Evolutionary conservation across 2,113 vertebrate species (phyloP).

Genomic region (Dicaeum eximium): DNA sequence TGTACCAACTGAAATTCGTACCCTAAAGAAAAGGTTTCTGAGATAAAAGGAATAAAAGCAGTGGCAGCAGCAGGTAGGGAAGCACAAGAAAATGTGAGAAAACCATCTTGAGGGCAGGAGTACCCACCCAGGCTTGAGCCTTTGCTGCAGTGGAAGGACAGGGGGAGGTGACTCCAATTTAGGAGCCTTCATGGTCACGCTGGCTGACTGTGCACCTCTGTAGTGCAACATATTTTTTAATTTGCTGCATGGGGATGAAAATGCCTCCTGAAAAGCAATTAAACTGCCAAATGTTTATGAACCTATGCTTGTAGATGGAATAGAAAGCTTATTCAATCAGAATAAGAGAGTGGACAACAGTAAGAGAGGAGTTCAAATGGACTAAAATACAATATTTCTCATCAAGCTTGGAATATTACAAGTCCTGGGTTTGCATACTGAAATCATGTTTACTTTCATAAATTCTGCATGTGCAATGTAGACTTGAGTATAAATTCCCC

Average conservation of each 20-base stretch:
- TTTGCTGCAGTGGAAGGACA: neutral
- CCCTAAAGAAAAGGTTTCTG: neutral
- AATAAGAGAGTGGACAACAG: neutral
- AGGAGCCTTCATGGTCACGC: neutral
- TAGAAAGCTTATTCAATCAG: neutral
- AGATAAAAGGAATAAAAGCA: neutral
- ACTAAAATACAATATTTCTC: neutral
- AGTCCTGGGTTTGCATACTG: neutral
- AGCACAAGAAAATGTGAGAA: neutral
- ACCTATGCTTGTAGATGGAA: neutral
- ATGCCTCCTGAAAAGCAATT: slow-evolving; percentile 3
- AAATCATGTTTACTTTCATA: neutral
- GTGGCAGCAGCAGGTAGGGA: neutral
- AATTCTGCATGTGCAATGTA: neutral
- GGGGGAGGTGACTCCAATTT: neutral
- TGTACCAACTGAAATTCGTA: neutral
- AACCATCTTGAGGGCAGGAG: neutral
- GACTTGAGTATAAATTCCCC: neutral
- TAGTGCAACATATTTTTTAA: neutral
- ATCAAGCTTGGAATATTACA: neutral
- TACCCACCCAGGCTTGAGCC: neutral
- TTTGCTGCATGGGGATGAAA: neutral
- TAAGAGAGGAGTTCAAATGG: neutral
- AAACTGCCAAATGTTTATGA: neutral
- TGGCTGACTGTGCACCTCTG: neutral